A percentile compares a stretch with the other conserved stretches of the same genome.
Conservation (phyloP, 2,888 invertebrate genomes). For the Eudasyphora cyanicolor region DNA sequence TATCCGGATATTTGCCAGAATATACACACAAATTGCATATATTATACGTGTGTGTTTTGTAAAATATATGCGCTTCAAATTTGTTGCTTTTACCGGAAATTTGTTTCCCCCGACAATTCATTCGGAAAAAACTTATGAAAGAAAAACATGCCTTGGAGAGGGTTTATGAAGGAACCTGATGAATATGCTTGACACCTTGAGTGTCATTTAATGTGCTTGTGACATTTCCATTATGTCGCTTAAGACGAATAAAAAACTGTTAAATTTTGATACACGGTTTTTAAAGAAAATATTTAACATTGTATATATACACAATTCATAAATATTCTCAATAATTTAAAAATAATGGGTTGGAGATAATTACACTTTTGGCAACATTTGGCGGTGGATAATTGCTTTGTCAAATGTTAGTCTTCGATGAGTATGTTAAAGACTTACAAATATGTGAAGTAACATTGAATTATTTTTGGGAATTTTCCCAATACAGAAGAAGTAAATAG, state of each 20-base stretch:
- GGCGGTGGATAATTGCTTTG: too few species aligned
- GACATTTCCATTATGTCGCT: constrained; percentile 75
- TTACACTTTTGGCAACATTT: too few species aligned
- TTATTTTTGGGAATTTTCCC: too few species aligned
- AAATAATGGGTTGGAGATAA: too few species aligned
- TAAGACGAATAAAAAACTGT: background rate
- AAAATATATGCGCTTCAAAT: constrained; percentile 46
- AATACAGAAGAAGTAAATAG: too few species aligned
- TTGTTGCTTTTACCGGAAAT: constrained; percentile 61
- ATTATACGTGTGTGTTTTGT: constrained; percentile 44
- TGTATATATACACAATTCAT: background rate
- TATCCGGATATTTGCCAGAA: background rate
- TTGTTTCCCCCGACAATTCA: constrained; percentile 39
- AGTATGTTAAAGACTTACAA: too few species aligned
- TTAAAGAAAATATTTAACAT: background rate
- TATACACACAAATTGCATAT: background rate
- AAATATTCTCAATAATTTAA: too few species aligned
- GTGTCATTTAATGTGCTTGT: constrained; percentile 77
- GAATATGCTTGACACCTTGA: constrained; percentile 70
- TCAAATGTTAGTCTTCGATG: too few species aligned
- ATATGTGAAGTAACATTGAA: too few species aligned
- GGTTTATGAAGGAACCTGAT: constrained; percentile 58
- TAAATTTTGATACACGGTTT: background rate
- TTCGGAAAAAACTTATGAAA: constrained; percentile 26
- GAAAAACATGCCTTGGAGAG: background rate